A percentile compares a stretch with the other conserved stretches of the same genome.
Conservation (phyloP, 2,113 vertebrate genomes). For the Poeciliopsis occidentalis region DNA sequence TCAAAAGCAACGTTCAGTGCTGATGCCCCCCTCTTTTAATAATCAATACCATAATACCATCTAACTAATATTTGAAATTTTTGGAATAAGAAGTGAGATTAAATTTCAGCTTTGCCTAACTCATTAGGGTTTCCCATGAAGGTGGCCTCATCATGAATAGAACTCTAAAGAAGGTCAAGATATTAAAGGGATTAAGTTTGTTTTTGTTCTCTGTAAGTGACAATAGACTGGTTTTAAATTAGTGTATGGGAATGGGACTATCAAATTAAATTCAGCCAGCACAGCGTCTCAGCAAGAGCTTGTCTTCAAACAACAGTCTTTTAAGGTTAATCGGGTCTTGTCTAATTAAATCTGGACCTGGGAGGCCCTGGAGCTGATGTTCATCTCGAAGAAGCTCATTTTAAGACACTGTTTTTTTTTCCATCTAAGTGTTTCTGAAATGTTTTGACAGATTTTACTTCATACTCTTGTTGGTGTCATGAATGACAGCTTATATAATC, state of each 20-base stretch:
- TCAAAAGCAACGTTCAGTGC: neutral
- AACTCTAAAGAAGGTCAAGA: constrained; percentile 74
- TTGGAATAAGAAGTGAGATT: neutral
- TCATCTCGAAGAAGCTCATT: constrained; percentile 47
- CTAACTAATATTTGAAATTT: neutral
- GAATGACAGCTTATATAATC: constrained; percentile 12
- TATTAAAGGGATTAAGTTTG: constrained; percentile 74
- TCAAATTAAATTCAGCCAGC: constrained; percentile 64
- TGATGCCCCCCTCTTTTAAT: neutral
- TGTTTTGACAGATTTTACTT: constrained; percentile 64
- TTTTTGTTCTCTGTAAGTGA: constrained; percentile 59
- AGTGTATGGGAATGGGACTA: constrained; percentile 73
- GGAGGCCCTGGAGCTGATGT: constrained; percentile 37
- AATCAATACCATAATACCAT: neutral
- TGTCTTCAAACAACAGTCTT: constrained; percentile 65
- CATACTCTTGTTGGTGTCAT: constrained; percentile 36
- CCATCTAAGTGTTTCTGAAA: constrained; percentile 33
- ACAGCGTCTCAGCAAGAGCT: constrained; percentile 40
- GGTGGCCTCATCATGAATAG: constrained; percentile 46
- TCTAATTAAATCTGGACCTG: constrained; percentile 58
- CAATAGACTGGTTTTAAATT: constrained; percentile 64
- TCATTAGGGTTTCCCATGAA: constrained; percentile 37
- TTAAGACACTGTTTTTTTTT: constrained; percentile 27
- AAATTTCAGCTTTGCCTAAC: constrained; percentile 11
- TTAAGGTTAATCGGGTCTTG: constrained; percentile 65